Base-by-base conservation (phyloP, 2,797 vertebrate species). In the Gobio occitaniae region DNA sequence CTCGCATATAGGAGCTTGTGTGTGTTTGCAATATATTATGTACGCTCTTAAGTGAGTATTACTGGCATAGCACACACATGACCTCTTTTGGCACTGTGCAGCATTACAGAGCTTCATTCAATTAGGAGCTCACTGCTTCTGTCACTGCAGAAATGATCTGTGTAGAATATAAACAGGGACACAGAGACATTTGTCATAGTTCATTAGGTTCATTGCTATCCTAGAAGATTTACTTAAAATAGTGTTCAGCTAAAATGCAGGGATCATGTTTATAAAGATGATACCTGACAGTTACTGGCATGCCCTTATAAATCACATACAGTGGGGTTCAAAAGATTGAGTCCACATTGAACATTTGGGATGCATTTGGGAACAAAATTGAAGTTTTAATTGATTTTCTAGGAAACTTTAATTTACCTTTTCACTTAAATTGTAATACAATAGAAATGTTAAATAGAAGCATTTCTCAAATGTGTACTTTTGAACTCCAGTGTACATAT, bases 31-130 rank as follows among this genome's bases (percentile, higher is more conserved):
- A 61, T 36, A 38, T 38, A 47, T 72, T 56, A 59, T 36, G 32
- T 41, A 52, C 59, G 66, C 7, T 80, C 47, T 86, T 83, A 66
- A 74, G 50, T 91, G 90, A 91, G 88, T 86, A 84, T 87, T 89
- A 85, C 84, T 82, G 94, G 90, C 89, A 90, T 87, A 94, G 94
- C 93, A 94, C 94, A 94, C 93, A 94, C 89, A 94, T 95, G 95
- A 95, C 94, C 94, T 94, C 95, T 95, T 93, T 95, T 94, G 94
- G 93, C 91, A 91, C 91, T 65, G 78, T 86, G 91, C 88, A 92
- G 94, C 93, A 95, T 95, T 95, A 91, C 94, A 95, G 89, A 91
- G 89, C 84, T 89, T 85, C n/a, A 29, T 54, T 59, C 63, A 78
- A 76, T 38, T 80, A 87, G 80, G 80, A 59, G 65, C 80, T 84